Evolutionary conservation across 1,140 invertebrate genomes (phyloP).

Genomic region (Mycetomoellerius zeteki): DNA sequence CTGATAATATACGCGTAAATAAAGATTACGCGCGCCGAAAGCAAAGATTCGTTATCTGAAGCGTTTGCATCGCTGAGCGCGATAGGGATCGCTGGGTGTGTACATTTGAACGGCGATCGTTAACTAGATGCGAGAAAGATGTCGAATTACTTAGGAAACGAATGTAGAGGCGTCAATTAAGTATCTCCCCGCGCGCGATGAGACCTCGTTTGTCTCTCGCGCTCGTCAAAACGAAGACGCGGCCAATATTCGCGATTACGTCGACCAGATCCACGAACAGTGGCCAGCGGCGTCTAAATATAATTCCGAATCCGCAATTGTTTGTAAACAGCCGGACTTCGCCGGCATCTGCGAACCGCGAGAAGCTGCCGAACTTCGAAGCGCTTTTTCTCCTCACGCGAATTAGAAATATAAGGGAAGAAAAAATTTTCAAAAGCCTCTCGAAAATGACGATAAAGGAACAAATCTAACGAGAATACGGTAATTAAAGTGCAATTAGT

Average conservation of each 20-base stretch:
- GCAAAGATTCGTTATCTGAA: slow-evolving; percentile 1
- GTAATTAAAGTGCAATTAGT: too few species aligned
- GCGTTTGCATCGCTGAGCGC: not conserved
- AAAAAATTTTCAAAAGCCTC: too few species aligned
- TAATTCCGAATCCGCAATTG: slow-evolving; percentile 40
- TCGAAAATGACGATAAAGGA: too few species aligned
- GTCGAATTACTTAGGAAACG: slow-evolving; percentile 10
- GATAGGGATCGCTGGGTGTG: not conserved
- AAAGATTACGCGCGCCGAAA: not conserved
- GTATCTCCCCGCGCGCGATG: not conserved
- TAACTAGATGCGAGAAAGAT: not conserved
- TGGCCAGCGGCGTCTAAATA: slow-evolving; percentile 55
- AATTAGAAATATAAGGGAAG: too few species aligned
- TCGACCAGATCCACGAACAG: not conserved
- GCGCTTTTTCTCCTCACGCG: not conserved
- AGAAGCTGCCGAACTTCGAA: not conserved
- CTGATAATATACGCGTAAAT: not conserved
- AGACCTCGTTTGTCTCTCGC: not conserved
- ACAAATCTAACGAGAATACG: too few species aligned
- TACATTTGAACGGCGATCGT: not conserved
- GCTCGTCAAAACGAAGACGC: not conserved
- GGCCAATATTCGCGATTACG: not conserved
- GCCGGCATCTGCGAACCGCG: not conserved
- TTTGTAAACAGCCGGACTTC: slow-evolving; percentile 63
- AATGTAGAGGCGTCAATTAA: not conserved